A percentile compares a stretch with the other conserved stretches of the same genome.
phyloP scores from a whole-genome alignment of 2,888 invertebrate genomes.

The Escarpia spicata region DNA sequence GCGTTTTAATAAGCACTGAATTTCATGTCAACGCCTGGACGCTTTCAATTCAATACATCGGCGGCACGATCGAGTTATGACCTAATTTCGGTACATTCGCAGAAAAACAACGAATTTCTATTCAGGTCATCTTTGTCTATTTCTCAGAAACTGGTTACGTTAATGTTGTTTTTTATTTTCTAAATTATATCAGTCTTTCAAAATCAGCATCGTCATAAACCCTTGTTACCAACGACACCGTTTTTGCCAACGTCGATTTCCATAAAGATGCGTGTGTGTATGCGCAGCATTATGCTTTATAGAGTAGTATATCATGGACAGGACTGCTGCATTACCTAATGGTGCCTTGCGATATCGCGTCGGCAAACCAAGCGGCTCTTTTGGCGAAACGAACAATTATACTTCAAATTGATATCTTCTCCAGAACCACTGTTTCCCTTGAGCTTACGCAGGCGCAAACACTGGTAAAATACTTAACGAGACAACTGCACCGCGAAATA shows the following conservation, averaged over 20 bases:
- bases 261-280: not conserved
- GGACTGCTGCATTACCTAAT: not conserved
- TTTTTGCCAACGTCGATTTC: not conserved
- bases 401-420: conserved; percentile 3
- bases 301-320: not conserved
- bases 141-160: not conserved
- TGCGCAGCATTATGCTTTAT: not conserved
- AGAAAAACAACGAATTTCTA: not conserved
- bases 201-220: not conserved
- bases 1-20: not conserved
- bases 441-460: not conserved
- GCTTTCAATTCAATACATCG: conserved; percentile 1
- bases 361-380: not conserved
- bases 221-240: not conserved
- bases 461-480: not conserved
- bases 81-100: not conserved
- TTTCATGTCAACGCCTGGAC: not conserved
- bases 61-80: not conserved
- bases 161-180: not conserved
- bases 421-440: not conserved
- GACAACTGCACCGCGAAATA: not conserved
- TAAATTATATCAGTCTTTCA: not conserved
- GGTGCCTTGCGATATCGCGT: not conserved
- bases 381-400: not conserved
- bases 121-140: not conserved